Evolutionary conservation across 2,797 vertebrate species (phyloP), one percentile per base, ranked within the genome.

Genomic region (Myotis myotis): DNA sequence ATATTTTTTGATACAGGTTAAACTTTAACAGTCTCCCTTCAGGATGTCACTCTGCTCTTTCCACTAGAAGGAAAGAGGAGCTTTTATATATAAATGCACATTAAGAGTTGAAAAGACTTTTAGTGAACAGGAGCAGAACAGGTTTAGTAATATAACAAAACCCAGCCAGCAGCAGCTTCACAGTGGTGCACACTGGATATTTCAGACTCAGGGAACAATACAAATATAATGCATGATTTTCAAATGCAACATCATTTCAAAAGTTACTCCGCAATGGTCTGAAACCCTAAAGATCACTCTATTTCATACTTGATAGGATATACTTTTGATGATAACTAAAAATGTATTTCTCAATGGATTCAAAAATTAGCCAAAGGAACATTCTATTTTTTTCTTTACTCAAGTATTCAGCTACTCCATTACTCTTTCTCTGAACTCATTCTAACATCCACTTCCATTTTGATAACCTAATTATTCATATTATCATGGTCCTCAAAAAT

Each of bases 1-100:
- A 13, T 60, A 91, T 96, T 57, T 95, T 95, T 70, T 70, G 95
- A 60, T 4, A 6, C 33, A 57, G 47, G 41, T 93, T 97, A 93
- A 91, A 51, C 12, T n/a, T 96, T 83, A 89, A 66, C 23, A 85
- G 28, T 55, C 19, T 94, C 95, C 90, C 92, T 93, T 49, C 20
- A 95, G 17, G 41, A 86, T 86, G 84, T n/a, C 79, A 28, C 4
- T 68, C 64, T 74, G 13, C 23, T 93, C 4, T 38, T n/a, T 81
- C 3, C 10, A 88, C 51, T 86, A 47, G 53, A 76, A 10, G n/a
- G 22, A 44, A 89, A 79, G 12, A 44, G 85, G 38, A 71, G 74
- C 33, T 55, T 94, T 97, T 90, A 94, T 91, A 53, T 90, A 96
- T 74, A 93, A 81, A 22, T 91, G 23, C 38, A 96, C n/a, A 86